Percentiles rank a stretch among this genome's conserved stretches.
phyloP scores from a whole-genome alignment of 1,140 invertebrate species.

The Drosophila neocordata region DNA sequence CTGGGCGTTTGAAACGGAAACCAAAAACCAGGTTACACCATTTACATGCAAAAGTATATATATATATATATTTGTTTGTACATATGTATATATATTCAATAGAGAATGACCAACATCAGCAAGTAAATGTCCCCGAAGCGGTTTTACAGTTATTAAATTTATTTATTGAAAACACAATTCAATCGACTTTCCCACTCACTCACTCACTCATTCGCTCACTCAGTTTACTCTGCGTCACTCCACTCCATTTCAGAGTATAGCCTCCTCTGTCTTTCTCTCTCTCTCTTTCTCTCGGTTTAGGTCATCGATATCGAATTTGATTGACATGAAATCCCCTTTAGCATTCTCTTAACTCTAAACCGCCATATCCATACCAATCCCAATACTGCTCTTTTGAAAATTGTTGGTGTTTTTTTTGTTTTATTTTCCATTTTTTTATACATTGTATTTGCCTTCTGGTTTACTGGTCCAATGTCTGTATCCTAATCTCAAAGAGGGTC shows the following conservation, averaged over 20 bases:
- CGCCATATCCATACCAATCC: not conserved
- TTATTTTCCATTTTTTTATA: constrained; percentile 16
- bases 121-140: constrained; percentile 42
- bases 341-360: constrained; percentile 28
- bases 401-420: not conserved
- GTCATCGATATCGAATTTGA: constrained; percentile 73
- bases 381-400: no score
- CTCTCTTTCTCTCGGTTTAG: constrained; percentile 36
- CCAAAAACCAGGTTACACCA: not conserved
- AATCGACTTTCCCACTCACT: not conserved
- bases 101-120: not conserved
- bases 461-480: constrained; percentile 4
- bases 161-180: constrained; percentile 65
- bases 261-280: not conserved
- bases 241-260: not conserved
- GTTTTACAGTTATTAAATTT: constrained; percentile 66
- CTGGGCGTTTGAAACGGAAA: not conserved
- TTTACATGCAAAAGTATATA: constrained; percentile 24
- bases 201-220: no score
- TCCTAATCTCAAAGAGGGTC: constrained; percentile 24
- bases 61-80: not conserved
- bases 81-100: not conserved
- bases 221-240: no score
- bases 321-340: constrained; percentile 59
- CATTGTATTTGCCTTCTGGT: not conserved